Evolutionary conservation across 2,113 vertebrate genomes (phyloP), one percentile per base, ranked within the genome.

Genomic region (Serilophus lunatus): DNA sequence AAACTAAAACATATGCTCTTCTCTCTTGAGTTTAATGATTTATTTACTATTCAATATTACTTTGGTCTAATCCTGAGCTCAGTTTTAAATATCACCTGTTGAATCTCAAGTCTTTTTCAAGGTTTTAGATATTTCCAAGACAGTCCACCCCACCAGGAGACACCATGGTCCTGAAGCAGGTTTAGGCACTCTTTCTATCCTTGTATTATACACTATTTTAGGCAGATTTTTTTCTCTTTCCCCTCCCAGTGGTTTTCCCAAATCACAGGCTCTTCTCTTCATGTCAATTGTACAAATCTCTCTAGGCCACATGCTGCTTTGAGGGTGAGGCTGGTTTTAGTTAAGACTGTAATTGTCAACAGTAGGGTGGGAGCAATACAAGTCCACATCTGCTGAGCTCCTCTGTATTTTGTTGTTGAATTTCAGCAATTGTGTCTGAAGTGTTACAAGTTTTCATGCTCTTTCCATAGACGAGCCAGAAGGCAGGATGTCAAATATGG

Each of bases 401-500:
- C 57, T 91, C 93, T 88, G 56, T 64, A 66, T 92, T 95, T 78
- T 90, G 76, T 65, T 94, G 40, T 68, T 86, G 95, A 83, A 90
- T 94, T 77, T 64, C 80, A 64, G 38, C 72, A 86, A 61, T 80
- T 97, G 82, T 68, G 45, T 63, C 81, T 86, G 33, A 95, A 92
- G 70, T 94, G 95, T 95, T 95, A 83, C 88, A 96, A 80, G 84
- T 63, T 81, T 86, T 88, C 89, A 93, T 94, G 50, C 31, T 86
- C 59, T 96, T 95, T 95, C 81, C 64, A 42, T 57, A 99, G 99
- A 95, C 97, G 99, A 97, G 98, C 99, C 84, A 99, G 99, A 96
- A 98, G 99, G 91, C 99, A 99, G 90, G 99, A 99, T 89, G 98
- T 99, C 64, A 99, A 99, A 94, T 98, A 99, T 9, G 99, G 99